Evolutionary conservation across 2,113 vertebrate genomes (phyloP).

Genomic region (Motacilla tschutschensis): DNA sequence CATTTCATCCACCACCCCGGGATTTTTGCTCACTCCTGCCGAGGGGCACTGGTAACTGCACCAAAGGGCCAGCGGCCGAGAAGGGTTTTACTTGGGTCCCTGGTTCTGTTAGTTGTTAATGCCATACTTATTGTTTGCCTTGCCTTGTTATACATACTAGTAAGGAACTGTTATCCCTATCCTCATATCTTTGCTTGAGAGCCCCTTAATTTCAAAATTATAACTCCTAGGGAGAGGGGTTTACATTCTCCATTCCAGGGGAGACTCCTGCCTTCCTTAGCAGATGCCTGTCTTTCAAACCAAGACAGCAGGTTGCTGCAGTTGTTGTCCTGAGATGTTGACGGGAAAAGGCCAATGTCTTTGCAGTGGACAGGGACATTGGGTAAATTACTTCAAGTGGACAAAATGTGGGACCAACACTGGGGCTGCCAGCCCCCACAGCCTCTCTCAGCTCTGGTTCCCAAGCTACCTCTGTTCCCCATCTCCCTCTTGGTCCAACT

Average conservation of each 20-base stretch:
- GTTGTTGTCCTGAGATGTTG: not conserved
- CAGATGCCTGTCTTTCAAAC: not conserved
- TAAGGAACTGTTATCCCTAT: not conserved
- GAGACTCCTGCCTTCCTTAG: not conserved
- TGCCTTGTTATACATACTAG: not conserved
- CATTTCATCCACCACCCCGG: not conserved
- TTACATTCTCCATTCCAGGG: not conserved
- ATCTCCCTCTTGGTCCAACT: not conserved
- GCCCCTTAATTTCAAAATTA: not conserved
- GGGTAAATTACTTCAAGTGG: not conserved
- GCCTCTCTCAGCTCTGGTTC: not conserved
- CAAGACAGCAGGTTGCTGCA: not conserved
- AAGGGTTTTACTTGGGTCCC: not conserved
- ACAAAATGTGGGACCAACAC: not conserved
- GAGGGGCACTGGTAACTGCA: not conserved
- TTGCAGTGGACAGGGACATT: accelerated
- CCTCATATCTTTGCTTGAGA: not conserved
- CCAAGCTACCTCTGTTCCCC: not conserved
- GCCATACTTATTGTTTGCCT: not conserved
- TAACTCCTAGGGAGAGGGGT: not conserved
- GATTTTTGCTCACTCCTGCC: not conserved
- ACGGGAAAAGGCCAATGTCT: not conserved
- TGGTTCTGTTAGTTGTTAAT: not conserved
- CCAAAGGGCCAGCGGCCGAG: not conserved
- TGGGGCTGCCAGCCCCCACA: accelerated